phyloP scores from a whole-genome alignment of 2,113 vertebrate species.

The Cavia porcellus region DNA sequence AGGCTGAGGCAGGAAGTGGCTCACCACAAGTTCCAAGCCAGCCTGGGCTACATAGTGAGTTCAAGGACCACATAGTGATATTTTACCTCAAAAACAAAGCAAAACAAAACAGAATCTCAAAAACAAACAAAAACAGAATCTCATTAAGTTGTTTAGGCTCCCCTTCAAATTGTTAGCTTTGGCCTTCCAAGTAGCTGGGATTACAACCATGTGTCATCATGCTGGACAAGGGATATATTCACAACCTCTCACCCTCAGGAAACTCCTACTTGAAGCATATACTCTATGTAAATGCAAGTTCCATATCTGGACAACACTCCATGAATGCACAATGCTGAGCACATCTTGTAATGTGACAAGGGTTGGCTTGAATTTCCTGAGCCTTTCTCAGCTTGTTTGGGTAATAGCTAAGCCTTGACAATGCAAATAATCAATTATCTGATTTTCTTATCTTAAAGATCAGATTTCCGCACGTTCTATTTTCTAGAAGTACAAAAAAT shows the following conservation, averaged over 20 bases:
- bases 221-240: background rate
- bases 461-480: background rate
- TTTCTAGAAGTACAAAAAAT: conserved; percentile 28
- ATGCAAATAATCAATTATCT: background rate
- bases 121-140: background rate
- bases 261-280: conserved; percentile 38
- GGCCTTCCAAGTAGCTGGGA: background rate
- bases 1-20: background rate
- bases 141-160: background rate
- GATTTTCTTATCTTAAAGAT: conserved; percentile 2
- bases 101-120: background rate
- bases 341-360: background rate
- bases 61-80: background rate
- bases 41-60: background rate
- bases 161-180: background rate
- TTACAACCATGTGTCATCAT: background rate
- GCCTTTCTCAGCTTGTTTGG: background rate
- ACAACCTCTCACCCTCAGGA: conserved; percentile 38
- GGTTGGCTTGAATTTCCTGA: background rate
- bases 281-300: conserved; percentile 47
- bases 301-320: background rate
- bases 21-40: background rate
- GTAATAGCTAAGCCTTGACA: conserved; percentile 19
- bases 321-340: conserved; percentile 15
- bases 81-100: background rate